phyloP scores from a whole-genome alignment of 2,888 invertebrate genomes.

The Gymnocheta viridis region DNA sequence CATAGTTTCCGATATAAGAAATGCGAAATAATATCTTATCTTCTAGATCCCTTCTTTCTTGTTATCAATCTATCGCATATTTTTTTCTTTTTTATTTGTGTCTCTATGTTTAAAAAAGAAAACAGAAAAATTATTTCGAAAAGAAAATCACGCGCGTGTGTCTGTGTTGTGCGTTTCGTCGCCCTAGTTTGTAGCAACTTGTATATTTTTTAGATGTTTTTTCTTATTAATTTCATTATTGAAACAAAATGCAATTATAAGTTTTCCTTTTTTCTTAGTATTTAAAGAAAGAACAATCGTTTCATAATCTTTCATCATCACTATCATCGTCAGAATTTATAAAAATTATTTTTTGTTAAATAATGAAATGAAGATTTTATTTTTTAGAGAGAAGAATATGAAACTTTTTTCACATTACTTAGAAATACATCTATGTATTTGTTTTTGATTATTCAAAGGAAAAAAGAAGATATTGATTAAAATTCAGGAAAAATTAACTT shows the following conservation, averaged over 20 bases:
- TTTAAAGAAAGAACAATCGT: slow-evolving; percentile 57
- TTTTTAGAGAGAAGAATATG: slow-evolving; percentile 60
- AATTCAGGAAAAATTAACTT: slow-evolving; percentile 6
- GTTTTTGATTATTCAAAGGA: slow-evolving; percentile 11
- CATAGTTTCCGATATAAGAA: slow-evolving; percentile 81
- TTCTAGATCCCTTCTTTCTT: slow-evolving; percentile 75
- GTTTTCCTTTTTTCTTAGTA: slow-evolving; percentile 59
- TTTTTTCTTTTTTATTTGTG: slow-evolving; percentile 58
- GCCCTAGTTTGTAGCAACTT: slow-evolving; percentile 66
- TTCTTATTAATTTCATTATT: slow-evolving; percentile 64
- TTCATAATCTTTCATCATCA: slow-evolving; percentile 61
- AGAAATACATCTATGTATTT: slow-evolving; percentile 2
- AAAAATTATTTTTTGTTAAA: slow-evolving; percentile 67
- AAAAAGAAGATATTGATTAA: not conserved
- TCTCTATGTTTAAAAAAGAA: slow-evolving; percentile 62
- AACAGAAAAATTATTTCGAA: slow-evolving; percentile 45
- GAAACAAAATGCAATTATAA: slow-evolving; percentile 64
- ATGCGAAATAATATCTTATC: slow-evolving; percentile 82
- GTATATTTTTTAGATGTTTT: slow-evolving; percentile 69
- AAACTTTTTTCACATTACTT: slow-evolving; percentile 30
- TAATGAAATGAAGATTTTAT: slow-evolving; percentile 63
- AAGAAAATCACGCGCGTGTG: slow-evolving; percentile 32
- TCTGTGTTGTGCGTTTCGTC: slow-evolving; percentile 49
- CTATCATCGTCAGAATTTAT: slow-evolving; percentile 41
- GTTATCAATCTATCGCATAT: slow-evolving; percentile 52